Conservation (phyloP, 2,797 vertebrate genomes). For the Lepilemur septentrionalis region DNA sequence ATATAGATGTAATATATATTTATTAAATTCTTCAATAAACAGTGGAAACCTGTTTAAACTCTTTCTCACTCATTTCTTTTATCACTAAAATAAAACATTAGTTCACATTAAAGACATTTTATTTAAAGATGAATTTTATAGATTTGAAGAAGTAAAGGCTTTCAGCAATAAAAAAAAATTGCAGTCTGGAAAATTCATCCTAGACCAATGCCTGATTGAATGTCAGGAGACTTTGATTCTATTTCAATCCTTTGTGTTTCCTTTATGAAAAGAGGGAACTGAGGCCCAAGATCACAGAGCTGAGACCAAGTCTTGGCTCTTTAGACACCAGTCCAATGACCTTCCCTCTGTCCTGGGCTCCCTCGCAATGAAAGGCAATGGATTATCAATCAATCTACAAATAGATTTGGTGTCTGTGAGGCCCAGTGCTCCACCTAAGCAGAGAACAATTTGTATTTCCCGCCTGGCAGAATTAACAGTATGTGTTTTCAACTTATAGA, state of each 20-base stretch:
- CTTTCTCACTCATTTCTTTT: conserved; percentile 59
- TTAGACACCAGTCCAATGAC: neutral
- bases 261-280: neutral
- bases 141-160: conserved; percentile 58
- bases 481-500: neutral
- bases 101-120: conserved; percentile 61
- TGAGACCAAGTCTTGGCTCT: conserved; percentile 16
- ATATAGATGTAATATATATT: conserved; percentile 60
- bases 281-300: neutral
- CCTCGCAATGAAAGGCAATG: conserved; percentile 22
- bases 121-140: conserved; percentile 63
- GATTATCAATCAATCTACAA: neutral
- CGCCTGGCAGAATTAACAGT: neutral
- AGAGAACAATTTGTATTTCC: conserved; percentile 5
- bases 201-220: neutral
- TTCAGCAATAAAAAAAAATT: conserved; percentile 11
- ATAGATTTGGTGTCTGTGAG: neutral
- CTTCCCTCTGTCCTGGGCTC: neutral
- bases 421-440: neutral
- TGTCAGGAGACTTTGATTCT: conserved; percentile 29
- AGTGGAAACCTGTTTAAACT: conserved; percentile 48
- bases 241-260: conserved; percentile 9
- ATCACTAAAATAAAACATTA: conserved; percentile 62
- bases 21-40: conserved; percentile 69
- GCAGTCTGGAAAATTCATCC: conserved; percentile 26